phyloP scores from a whole-genome alignment of 2,888 invertebrate species.

The Megastigmus dorsalis region DNA sequence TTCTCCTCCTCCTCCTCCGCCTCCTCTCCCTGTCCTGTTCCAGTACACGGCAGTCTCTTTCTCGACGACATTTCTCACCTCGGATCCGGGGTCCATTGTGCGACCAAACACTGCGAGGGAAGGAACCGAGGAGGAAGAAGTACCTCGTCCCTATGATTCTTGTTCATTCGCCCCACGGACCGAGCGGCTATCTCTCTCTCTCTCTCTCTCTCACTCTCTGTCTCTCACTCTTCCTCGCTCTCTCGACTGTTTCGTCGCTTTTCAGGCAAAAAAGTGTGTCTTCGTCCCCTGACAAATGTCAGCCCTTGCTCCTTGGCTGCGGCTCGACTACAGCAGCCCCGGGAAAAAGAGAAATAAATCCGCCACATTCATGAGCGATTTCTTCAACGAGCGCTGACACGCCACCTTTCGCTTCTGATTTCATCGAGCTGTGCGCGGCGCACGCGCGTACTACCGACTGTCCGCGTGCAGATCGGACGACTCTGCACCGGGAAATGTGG shows the following conservation, averaged over 20 bases:
- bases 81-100: conserved; percentile 38
- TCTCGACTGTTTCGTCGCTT: conserved; percentile 20
- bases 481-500: too few relatives aligned
- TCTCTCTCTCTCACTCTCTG: too few relatives aligned
- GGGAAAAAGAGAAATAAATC: neutral
- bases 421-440: too few relatives aligned
- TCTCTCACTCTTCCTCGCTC: too few relatives aligned
- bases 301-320: neutral
- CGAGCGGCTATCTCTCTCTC: too few relatives aligned
- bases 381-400: conserved; percentile 15
- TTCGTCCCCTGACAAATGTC: conserved; percentile 35
- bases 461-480: too few relatives aligned
- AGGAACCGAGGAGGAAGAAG: neutral
- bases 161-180: conserved; percentile 21
- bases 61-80: conserved; percentile 48
- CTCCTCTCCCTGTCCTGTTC: neutral
- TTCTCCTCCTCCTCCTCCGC: neutral
- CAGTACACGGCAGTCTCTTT: neutral
- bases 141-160: conserved; percentile 12
- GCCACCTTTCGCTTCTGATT: conserved; percentile 31
- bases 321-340: neutral
- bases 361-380: conserved; percentile 26
- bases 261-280: conserved; percentile 17
- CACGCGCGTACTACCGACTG: too few relatives aligned
- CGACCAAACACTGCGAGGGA: conserved; percentile 23